Evolutionary conservation across 2,888 invertebrate species (phyloP).

Genomic region (Chrysomela aeneicollis): DNA sequence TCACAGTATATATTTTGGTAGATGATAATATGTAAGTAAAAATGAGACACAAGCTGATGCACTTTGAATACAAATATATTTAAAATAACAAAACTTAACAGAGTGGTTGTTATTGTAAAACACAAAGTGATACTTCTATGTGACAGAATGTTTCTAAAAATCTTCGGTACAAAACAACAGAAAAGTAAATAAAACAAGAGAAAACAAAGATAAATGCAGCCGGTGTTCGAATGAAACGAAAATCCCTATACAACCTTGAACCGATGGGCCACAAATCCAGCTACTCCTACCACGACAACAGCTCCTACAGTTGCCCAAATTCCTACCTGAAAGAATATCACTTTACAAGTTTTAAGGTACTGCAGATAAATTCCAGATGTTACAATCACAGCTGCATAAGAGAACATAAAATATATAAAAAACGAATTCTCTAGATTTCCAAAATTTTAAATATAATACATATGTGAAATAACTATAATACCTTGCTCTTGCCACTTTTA

Average conservation of each 20-base stretch:
- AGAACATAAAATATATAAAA: no score
- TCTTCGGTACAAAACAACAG: background rate
- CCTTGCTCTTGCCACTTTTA: constrained; percentile 32
- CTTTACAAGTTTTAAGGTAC: no score
- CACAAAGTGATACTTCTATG: background rate
- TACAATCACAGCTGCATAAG: no score
- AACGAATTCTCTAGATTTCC: no score
- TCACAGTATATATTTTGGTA: no score
- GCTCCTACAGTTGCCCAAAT: constrained; percentile 76
- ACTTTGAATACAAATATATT: background rate
- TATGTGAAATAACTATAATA: constrained; percentile 8
- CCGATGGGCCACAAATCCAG: constrained; percentile 78
- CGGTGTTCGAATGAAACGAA: background rate
- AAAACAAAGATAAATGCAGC: constrained; percentile 33
- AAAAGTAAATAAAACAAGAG: constrained; percentile 8
- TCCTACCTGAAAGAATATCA: constrained; percentile 61
- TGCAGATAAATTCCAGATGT: background rate
- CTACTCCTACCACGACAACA: constrained; percentile 72
- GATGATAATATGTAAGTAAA: no score
- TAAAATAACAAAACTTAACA: background rate
- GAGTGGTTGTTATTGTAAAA: background rate
- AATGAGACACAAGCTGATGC: background rate
- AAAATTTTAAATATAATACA: no score
- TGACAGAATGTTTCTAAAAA: background rate
- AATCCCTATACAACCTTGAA: constrained; percentile 63